A percentile compares a stretch with the other conserved stretches of the same genome.
phyloP scores from a whole-genome alignment of 2,113 vertebrate species.

The Cynocephalus volans region DNA sequence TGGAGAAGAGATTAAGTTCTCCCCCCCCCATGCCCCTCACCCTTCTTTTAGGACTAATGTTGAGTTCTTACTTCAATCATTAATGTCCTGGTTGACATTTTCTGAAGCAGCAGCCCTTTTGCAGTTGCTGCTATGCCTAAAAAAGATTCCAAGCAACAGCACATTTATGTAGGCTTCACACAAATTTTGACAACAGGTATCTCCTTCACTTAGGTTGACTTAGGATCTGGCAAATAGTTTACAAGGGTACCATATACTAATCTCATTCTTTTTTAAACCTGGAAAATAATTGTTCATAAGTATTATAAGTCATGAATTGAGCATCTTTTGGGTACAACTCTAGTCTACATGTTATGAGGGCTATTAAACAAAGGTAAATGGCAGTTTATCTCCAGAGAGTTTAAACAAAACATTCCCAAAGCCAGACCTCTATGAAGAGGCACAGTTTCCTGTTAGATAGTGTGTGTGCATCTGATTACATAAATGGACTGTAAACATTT shows the following conservation, averaged over 20 bases:
- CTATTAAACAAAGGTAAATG: conserved; percentile 72
- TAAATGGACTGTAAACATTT: conserved; percentile 72
- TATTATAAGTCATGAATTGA: background rate
- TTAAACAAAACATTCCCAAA: conserved; percentile 76
- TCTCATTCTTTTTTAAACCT: background rate
- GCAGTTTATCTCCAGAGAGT: conserved; percentile 67
- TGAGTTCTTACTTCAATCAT: background rate
- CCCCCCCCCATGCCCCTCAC: background rate
- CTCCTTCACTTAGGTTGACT: conserved; percentile 25
- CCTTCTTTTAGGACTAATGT: background rate
- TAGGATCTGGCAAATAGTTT: conserved; percentile 35
- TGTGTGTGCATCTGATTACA: conserved; percentile 66
- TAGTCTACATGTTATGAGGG: background rate
- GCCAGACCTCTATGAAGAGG: conserved; percentile 73
- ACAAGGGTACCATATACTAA: background rate
- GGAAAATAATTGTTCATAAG: background rate
- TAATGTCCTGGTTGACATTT: conserved; percentile 5
- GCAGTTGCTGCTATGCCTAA: background rate
- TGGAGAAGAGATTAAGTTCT: conserved; percentile 26
- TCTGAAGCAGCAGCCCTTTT: background rate
- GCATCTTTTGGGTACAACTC: background rate
- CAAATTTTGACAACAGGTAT: background rate
- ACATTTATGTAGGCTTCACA: background rate
- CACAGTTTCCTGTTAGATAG: conserved; percentile 69
- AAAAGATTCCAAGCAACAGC: background rate